Base-by-base conservation (phyloP, 2,797 vertebrate genomes). In the Chelmon rostratus region DNA sequence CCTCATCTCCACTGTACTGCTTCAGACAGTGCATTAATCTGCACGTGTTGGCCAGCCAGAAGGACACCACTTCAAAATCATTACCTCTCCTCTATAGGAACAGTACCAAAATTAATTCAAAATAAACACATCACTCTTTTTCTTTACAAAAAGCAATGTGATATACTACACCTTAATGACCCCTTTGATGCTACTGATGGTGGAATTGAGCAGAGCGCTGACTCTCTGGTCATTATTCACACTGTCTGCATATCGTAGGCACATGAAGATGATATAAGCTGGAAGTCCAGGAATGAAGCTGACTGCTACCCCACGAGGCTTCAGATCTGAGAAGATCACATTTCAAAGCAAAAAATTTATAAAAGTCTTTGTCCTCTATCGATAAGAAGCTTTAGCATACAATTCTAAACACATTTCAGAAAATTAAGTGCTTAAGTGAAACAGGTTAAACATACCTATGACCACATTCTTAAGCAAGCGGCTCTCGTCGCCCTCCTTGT, bases 261-360 rank as follows among this genome's bases (percentile, higher is more conserved):
- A 99, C 98, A 99, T 99, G 82, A 99, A 99, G 80, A 99, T 89
- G 84, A 99, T 97, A 79, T 98, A 99, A 0, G 98, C 98, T 8
- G 98, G 98, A 53, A 99, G 93, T 9, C 97, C 97, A 19, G 98
- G 98, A 69, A 97, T 96, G 77, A 98, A 87, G 85, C 95, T 97
- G 78, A 99, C 96, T 0, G 97, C 97, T 19, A 98, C 97, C 0
- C 97, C 97, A 47, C 96, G 96, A 66, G 97, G 96, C 82, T 98
- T 99, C 90, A 99, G 94, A 56, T 99, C 98, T 99, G 89, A 68
- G 68, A 68, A 37, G 38, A 81, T 59, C 13, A 73, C 28, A 68
- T 23, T 74, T 42, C 2, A 53, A 46, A 47, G n/a, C 19, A n/a
- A 56, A 56, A 69, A n/a, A 42, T 40, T 42, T 9, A 8, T 35